Conservation (phyloP, 2,113 vertebrate genomes). For the Cariama cristata region DNA sequence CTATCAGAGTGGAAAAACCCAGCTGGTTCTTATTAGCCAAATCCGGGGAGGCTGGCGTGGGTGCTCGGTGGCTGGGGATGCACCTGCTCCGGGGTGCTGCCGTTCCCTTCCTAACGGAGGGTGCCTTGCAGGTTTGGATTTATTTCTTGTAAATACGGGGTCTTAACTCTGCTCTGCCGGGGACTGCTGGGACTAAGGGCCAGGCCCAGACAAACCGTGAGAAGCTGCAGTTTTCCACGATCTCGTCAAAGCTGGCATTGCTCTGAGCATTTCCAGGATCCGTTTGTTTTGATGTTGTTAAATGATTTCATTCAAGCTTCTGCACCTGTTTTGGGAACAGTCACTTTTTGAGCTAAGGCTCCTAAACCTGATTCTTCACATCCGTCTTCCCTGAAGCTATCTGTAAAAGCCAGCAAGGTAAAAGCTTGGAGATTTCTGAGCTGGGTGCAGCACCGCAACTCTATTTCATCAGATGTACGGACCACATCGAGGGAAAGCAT, state of each 20-base stretch:
- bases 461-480: accelerated
- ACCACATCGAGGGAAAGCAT: accelerated
- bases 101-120: accelerated
- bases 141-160: background rate
- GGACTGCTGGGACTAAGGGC: background rate
- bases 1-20: constrained; percentile 75
- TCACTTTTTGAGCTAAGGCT: background rate
- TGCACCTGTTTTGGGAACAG: background rate
- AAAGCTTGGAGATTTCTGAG: background rate
- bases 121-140: accelerated
- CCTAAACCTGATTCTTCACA: background rate
- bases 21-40: constrained; percentile 82
- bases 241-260: background rate
- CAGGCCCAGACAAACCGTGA: background rate
- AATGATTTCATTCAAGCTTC: accelerated
- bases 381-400: accelerated
- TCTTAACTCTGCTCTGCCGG: background rate
- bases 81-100: background rate
- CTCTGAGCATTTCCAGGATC: background rate
- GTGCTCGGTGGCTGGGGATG: background rate
- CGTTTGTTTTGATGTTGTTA: background rate
- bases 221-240: background rate
- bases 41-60: background rate
- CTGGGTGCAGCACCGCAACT: background rate
- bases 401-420: background rate